phyloP scores from a whole-genome alignment of 2,113 vertebrate species.

The Noturus placidus region DNA sequence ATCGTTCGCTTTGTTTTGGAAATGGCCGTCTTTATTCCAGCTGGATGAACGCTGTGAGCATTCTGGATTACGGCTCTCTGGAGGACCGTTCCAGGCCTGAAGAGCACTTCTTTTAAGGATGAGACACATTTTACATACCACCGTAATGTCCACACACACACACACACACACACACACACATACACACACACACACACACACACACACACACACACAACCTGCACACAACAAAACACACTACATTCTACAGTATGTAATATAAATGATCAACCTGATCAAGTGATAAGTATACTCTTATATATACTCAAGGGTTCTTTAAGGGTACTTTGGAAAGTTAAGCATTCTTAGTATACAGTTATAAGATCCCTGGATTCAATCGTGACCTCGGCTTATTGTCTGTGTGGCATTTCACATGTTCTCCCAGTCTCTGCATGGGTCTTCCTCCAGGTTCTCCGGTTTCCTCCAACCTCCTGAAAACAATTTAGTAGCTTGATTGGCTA shows the following conservation, averaged over 20 bases:
- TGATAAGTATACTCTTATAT: neutral
- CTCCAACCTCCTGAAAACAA: neutral
- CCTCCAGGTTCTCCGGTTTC: neutral
- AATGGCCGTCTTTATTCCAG: neutral
- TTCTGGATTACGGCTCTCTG: conserved; percentile 33
- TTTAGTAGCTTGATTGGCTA: neutral
- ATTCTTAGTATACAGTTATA: too few relatives aligned
- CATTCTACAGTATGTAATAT: neutral
- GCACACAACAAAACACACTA: neutral
- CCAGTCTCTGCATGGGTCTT: neutral
- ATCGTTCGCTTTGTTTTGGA: conserved; percentile 20
- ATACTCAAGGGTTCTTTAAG: neutral
- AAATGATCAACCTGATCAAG: neutral
- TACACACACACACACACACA: neutral
- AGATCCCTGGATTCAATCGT: too few relatives aligned
- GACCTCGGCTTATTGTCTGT: neutral
- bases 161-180: neutral
- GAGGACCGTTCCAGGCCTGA: conserved; percentile 28
- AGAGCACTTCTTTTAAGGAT: neutral
- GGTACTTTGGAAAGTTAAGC: neutral
- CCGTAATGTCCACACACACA: neutral
- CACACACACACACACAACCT: neutral
- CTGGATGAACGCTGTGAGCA: conserved; percentile 14
- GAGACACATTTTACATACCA: conserved; percentile 7
- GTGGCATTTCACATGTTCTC: neutral